These are phyloP conservation scores for Nestor notabilis DNA, from an alignment of 2,113 vertebrate genomes.

Conservation along the genomic window DNA sequence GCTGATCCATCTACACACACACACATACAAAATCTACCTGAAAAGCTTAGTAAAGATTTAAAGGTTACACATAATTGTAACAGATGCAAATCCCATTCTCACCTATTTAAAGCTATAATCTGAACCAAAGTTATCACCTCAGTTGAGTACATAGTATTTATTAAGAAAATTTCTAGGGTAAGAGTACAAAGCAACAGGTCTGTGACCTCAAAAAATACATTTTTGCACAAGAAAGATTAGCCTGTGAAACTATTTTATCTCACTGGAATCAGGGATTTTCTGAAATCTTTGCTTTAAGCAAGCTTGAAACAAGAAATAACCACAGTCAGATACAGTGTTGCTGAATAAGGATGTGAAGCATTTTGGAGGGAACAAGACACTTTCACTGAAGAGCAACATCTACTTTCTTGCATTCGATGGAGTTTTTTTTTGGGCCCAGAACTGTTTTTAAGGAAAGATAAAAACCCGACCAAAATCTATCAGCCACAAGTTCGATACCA, in stretches of 20 bases:
- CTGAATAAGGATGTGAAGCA: not conserved
- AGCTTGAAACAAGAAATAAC: not conserved
- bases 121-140: not conserved
- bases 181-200: conserved; percentile 36
- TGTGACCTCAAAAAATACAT: not conserved
- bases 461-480: not conserved
- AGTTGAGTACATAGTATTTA: not conserved
- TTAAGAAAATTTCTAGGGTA: not conserved
- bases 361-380: not conserved
- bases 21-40: not conserved
- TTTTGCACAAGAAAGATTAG: not conserved
- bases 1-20: not conserved
- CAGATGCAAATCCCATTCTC: not conserved
- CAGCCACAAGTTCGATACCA: not conserved
- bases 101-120: not conserved
- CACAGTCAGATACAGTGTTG: not conserved
- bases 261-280: not conserved
- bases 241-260: not conserved
- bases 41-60: not conserved
- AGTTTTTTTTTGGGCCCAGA: not conserved
- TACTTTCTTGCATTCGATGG: not conserved
- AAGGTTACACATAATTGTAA: not conserved
- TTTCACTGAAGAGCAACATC: not conserved
- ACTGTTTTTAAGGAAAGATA: not conserved
- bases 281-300: not conserved